Conservation (phyloP, 2,888 invertebrate species). For the Drosophila eohydei region DNA sequence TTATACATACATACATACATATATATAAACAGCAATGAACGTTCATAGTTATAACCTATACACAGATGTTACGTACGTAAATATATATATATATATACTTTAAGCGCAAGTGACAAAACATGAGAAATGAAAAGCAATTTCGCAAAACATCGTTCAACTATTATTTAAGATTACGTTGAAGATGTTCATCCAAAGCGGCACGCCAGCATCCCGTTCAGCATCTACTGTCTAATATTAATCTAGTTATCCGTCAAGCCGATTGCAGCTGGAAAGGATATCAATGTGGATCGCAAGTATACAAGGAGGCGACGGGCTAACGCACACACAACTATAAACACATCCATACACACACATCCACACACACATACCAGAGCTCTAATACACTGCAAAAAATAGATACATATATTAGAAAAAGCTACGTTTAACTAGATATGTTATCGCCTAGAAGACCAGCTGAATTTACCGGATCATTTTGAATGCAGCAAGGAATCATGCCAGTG, state of each 20-base stretch:
- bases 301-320: slow-evolving; percentile 14
- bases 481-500: neutral
- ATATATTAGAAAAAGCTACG: slow-evolving; percentile 9
- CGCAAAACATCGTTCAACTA: slow-evolving; percentile 56
- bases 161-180: slow-evolving; percentile 39
- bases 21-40: slow-evolving; percentile 38
- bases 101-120: slow-evolving; percentile 60
- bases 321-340: slow-evolving; percentile 12
- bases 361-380: slow-evolving; percentile 2
- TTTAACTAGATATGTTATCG: slow-evolving; percentile 39
- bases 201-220: slow-evolving; percentile 8
- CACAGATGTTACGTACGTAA: slow-evolving; percentile 48
- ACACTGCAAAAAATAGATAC: slow-evolving; percentile 10
- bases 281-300: neutral
- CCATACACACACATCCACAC: slow-evolving; percentile 4
- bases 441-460: slow-evolving; percentile 19
- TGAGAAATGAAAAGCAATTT: slow-evolving; percentile 70
- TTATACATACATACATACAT: slow-evolving; percentile 33
- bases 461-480: slow-evolving; percentile 13
- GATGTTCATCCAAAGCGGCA: slow-evolving; percentile 14
- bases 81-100: slow-evolving; percentile 7
- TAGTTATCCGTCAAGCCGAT: slow-evolving; percentile 25
- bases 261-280: slow-evolving; percentile 10
- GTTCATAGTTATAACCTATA: slow-evolving; percentile 56
- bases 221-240: neutral